These are phyloP conservation scores for Phyllotis vaccarum DNA, from an alignment of 2,797 vertebrate genomes.

Conservation along the genomic window DNA sequence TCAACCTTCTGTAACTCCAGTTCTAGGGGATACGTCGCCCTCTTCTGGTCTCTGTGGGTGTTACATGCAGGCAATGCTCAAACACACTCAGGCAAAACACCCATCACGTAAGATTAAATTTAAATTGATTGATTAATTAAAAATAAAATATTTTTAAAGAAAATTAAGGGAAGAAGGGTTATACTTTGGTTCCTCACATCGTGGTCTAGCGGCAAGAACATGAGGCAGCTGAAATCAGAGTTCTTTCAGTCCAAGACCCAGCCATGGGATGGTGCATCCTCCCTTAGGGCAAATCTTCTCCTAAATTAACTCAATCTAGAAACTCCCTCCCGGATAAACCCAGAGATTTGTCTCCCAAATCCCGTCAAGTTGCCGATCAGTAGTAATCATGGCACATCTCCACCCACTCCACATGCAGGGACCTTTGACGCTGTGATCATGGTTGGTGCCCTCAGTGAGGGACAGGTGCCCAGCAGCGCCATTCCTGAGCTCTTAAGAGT, in stretches of 20 bases:
- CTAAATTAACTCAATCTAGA: not conserved
- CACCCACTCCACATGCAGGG: not conserved
- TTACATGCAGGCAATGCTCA: not conserved
- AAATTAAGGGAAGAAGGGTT: not conserved
- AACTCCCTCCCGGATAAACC: not conserved
- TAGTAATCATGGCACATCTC: not conserved
- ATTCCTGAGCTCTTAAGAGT: constrained; percentile 90
- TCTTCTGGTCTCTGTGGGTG: not conserved
- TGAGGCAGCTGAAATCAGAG: not conserved
- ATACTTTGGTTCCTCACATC: not conserved
- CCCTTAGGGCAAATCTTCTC: not conserved
- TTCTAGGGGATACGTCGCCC: not conserved
- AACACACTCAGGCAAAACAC: not conserved
- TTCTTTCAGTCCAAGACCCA: not conserved
- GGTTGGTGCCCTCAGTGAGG: constrained; percentile 91
- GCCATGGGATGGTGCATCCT: not conserved
- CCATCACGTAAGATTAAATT: not conserved
- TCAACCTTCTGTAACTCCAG: not conserved
- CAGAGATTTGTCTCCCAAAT: not conserved
- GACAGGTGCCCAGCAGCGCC: constrained; percentile 89
- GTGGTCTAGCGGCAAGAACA: not conserved
- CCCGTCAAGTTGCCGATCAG: not conserved
- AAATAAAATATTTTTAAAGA: not conserved
- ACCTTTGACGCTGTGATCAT: constrained; percentile 92
- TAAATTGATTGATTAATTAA: not conserved